Conservation (phyloP, 1,140 invertebrate species). For the Branchinecta lindahli region DNA sequence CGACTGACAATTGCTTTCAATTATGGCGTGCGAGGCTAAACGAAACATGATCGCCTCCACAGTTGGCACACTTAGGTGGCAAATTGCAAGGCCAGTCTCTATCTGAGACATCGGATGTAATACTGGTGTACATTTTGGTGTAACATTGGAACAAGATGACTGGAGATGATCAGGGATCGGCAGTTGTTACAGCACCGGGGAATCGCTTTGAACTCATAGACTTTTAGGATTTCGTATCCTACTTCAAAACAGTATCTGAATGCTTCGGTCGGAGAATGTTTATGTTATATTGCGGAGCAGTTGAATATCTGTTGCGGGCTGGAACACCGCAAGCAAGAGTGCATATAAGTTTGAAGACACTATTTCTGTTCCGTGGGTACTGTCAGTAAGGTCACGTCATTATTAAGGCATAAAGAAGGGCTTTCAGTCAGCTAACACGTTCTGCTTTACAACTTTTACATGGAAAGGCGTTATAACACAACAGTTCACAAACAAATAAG, state of each 20-base stretch:
- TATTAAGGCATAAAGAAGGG: too few relatives aligned
- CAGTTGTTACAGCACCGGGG: background rate
- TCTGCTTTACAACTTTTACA: too few relatives aligned
- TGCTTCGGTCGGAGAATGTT: too few relatives aligned
- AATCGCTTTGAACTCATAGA: conserved; percentile 8
- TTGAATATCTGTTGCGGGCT: too few relatives aligned
- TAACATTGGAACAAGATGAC: conserved; percentile 1
- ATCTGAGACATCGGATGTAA: background rate
- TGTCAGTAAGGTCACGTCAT: too few relatives aligned
- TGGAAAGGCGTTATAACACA: too few relatives aligned
- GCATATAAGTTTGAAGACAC: too few relatives aligned
- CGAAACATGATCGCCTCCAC: conserved; percentile 7
- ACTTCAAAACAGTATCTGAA: conserved; percentile 5
- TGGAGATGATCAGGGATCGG: conserved; percentile 4
- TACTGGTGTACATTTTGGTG: conserved; percentile 1
- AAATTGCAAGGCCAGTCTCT: conserved; percentile 1
- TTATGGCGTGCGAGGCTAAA: conserved; percentile 1
- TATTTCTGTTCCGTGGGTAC: too few relatives aligned
- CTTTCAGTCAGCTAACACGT: too few relatives aligned
- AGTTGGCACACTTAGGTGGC: background rate
- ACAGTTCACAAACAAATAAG: too few relatives aligned
- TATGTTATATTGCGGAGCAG: too few relatives aligned
- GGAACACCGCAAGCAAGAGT: too few relatives aligned
- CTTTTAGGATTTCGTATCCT: background rate
- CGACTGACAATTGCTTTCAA: conserved; percentile 2